phyloP scores from a whole-genome alignment of 2,888 invertebrate species.

The Nysson spinosus region DNA sequence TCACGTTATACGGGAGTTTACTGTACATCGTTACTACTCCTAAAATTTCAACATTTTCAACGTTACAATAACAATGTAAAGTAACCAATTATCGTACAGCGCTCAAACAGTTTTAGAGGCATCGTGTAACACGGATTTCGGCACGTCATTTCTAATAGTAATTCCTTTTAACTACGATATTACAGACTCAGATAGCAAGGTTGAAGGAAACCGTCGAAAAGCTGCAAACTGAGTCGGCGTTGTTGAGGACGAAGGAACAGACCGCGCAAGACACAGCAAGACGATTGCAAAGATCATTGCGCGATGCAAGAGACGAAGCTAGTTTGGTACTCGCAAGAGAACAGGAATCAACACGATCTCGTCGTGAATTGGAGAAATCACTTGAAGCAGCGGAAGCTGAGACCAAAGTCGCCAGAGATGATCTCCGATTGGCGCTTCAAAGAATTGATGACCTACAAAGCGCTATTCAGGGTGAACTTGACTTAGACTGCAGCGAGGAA shows the following conservation, averaged over 20 bases:
- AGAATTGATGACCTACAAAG: conserved; percentile 94
- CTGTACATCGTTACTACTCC: too few relatives aligned
- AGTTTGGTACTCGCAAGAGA: conserved; percentile 85
- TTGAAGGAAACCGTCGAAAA: conserved; percentile 87
- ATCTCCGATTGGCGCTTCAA: conserved; percentile 91
- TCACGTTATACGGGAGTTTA: too few relatives aligned
- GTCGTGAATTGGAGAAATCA: conserved; percentile 87
- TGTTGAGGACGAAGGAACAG: conserved; percentile 85
- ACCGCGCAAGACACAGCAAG: conserved; percentile 88
- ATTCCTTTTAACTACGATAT: conserved; percentile 3
- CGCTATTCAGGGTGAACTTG: conserved; percentile 92
- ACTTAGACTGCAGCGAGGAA: conserved; percentile 82
- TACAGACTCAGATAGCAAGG: conserved; percentile 80
- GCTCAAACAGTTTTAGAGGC: too few relatives aligned
- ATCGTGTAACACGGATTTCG: too few relatives aligned
- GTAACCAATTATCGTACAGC: too few relatives aligned
- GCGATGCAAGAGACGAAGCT: conserved; percentile 89
- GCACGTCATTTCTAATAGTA: too few relatives aligned
- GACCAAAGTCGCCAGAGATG: conserved; percentile 85
- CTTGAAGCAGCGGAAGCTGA: conserved; percentile 86
- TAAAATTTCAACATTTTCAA: too few relatives aligned
- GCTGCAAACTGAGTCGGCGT: conserved; percentile 84
- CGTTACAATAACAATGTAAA: too few relatives aligned
- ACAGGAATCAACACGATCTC: conserved; percentile 85
- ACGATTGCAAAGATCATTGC: conserved; percentile 84